A percentile compares a stretch with the other conserved stretches of the same genome.
These are phyloP conservation scores for Trissonchulus latispiculum DNA, from an alignment of 2,888 invertebrate genomes.

Conservation along the genomic window DNA sequence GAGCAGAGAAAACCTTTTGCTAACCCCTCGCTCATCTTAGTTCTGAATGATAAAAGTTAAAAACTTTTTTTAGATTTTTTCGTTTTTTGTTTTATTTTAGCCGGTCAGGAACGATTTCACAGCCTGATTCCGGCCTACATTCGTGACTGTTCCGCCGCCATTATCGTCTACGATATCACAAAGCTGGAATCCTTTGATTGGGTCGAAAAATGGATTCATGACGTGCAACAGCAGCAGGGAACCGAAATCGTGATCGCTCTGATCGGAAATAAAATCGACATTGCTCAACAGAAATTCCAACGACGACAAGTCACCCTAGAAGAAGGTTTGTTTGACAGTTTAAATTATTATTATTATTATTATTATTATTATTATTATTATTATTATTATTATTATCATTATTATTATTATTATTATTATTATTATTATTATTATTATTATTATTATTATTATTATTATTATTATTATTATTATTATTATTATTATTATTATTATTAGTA, in stretches of 20 bases:
- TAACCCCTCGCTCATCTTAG: no score
- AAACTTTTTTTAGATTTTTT: no score
- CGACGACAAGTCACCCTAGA: not conserved
- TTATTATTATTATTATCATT: no score
- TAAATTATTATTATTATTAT: no score
- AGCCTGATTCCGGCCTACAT: conserved; percentile 12
- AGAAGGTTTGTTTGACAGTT: not conserved
- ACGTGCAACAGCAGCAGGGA: conserved; percentile 5
- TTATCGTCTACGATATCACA: conserved; percentile 8
- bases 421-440: no score
- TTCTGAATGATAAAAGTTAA: no score
- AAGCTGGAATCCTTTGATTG: not conserved
- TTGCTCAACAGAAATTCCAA: not conserved
- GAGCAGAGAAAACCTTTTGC: no score
- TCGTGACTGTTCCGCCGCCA: conserved; percentile 7
- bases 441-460: no score
- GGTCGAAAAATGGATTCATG: conserved; percentile 7
- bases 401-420: no score
- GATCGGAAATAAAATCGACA: conserved; percentile 11
- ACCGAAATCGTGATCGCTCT: not conserved
- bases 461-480: no score
- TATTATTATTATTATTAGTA: no score
- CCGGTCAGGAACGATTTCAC: conserved; percentile 15
- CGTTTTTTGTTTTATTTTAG: not conserved
- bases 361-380: no score